phyloP scores from a whole-genome alignment of 2,888 invertebrate genomes.

The Corbicula japonica region DNA sequence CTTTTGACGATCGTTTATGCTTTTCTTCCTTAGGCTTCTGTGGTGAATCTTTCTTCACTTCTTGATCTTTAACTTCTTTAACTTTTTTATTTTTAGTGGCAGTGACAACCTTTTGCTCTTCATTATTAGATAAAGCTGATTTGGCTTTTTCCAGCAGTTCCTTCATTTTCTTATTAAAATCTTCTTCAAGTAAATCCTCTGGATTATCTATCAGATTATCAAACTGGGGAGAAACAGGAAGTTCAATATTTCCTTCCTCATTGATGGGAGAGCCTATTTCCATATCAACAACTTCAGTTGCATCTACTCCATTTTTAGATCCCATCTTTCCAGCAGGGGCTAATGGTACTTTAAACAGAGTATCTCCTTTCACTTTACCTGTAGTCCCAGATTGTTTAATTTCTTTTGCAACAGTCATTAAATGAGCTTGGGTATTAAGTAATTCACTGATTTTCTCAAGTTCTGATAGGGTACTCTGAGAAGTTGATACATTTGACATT shows the following conservation, averaged over 20 bases:
- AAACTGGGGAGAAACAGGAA: conserved; percentile 74
- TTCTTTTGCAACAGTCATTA: conserved; percentile 41
- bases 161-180: conserved; percentile 53
- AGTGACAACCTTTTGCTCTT: conserved; percentile 40
- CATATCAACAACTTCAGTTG: conserved; percentile 89
- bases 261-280: conserved; percentile 89
- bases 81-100: conserved; percentile 43
- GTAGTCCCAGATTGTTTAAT: conserved; percentile 4
- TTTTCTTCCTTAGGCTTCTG: conserved; percentile 45
- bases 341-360: conserved; percentile 79
- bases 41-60: conserved; percentile 54
- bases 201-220: conserved; percentile 69
- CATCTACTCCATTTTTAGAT: conserved; percentile 69
- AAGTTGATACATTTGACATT: background rate
- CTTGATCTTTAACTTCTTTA: conserved; percentile 33
- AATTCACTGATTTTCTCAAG: conserved; percentile 78
- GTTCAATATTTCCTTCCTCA: conserved; percentile 80
- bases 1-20: conserved; percentile 28
- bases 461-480: conserved; percentile 42
- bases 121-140: conserved; percentile 10
- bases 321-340: conserved; percentile 68
- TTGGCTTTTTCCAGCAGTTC: conserved; percentile 19
- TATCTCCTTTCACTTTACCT: background rate
- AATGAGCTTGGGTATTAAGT: conserved; percentile 74
- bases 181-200: conserved; percentile 61